Base-by-base conservation (phyloP, 2,888 invertebrate genomes). In the Tanytarsus gracilentus region DNA sequence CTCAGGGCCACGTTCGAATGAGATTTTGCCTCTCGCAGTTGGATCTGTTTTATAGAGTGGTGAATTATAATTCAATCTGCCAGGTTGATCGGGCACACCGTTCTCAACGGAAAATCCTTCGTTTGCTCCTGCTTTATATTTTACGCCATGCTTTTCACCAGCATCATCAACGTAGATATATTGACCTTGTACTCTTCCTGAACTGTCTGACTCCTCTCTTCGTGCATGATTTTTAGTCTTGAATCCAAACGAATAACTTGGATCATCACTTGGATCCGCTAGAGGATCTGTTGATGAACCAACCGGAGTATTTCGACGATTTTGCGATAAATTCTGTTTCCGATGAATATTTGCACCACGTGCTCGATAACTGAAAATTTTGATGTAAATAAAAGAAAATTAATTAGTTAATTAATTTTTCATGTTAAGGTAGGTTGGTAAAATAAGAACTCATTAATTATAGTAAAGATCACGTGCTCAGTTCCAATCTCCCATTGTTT, bases 41-140 rank as follows among this genome's bases (percentile, higher is more conserved):
- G 79, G 80, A 64, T 80, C 79, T 0, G 82, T 0, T 63, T 82
- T 77, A 8, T 80, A 81, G 1, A 82, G 69, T 0, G 83, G 82
- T 1, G 81, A 80, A 25, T 79, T 77, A 66, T 83, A 85, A 68
- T 80, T 84, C 1, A 85, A 78, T 0, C 79, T 78, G 3, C 76
- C 75, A 1, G 81, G 83, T 33, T 81, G 80, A 55, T 81, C 76
- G 3, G 80, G 81, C 51, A 84, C 82, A 23, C 82, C 82, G 68
- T 87, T 85, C 23, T 82, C 82, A 2, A 88, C 85, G 68, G 86
- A 83, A 71, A 85, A 88, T 0, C 88, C 88, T 0, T 83, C 86
- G 63, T 83, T 82, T 39, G 84, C 78, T 0, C 87, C 86, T 3
- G 88, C 88, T 36, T 85, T 81, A 72, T 84, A 88, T 21, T 84